Conservation (phyloP, 2,888 invertebrate species). For the Drosophila quinaria region DNA sequence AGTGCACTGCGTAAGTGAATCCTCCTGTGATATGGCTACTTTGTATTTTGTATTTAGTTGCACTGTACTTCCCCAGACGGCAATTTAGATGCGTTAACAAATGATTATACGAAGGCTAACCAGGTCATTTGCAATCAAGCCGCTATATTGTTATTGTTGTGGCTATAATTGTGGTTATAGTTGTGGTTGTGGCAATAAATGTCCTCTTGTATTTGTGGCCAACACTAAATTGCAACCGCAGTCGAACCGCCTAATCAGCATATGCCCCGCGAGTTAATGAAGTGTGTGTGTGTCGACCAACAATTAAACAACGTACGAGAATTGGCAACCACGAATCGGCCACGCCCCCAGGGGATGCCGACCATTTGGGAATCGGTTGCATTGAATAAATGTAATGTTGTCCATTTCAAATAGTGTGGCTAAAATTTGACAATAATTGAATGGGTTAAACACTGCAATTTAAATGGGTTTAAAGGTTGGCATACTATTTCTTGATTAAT, state of each 20-base stretch:
- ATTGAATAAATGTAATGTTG: conserved; percentile 10
- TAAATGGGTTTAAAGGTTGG: conserved; percentile 19
- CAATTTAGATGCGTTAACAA: conserved; percentile 18
- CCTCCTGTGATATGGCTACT: not conserved
- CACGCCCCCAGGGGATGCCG: not conserved
- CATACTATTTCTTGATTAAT: conserved; percentile 23
- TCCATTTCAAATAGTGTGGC: not conserved
- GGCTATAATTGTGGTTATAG: conserved; percentile 12
- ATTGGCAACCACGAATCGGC: not conserved
- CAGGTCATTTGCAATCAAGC: conserved; percentile 36
- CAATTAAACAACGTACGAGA: conserved; percentile 45
- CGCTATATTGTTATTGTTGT: conserved; percentile 22
- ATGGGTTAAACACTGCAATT: conserved; percentile 25
- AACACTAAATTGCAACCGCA: conserved; percentile 58
- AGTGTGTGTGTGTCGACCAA: conserved; percentile 32
- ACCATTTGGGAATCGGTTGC: not conserved
- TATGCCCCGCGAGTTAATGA: conserved; percentile 46
- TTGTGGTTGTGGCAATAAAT: conserved; percentile 8
- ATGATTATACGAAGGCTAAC: conserved; percentile 20
- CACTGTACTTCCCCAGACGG: not conserved
- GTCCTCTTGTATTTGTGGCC: conserved; percentile 20
- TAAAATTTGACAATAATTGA: conserved; percentile 5
- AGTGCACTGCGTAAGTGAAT: not conserved
- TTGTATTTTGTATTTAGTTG: conserved; percentile 3
- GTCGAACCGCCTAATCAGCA: conserved; percentile 51